phyloP scores from a whole-genome alignment of 2,888 invertebrate species.

The Lasioglossum villosulum region DNA sequence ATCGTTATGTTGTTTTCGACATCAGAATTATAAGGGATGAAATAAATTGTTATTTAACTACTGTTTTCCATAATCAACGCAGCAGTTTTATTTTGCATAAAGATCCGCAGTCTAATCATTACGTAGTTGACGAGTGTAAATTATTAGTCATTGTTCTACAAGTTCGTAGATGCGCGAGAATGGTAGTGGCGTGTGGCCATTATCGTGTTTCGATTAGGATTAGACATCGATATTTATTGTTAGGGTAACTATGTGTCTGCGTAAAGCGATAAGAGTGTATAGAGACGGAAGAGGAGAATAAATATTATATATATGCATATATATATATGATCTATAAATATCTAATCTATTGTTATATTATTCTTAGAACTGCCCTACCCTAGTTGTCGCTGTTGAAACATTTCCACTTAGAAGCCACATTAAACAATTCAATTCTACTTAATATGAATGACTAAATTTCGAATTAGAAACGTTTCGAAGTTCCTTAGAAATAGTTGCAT shows the following conservation, averaged over 20 bases:
- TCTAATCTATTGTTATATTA: background rate
- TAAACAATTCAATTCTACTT: background rate
- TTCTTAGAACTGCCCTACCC: background rate
- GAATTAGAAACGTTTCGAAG: background rate
- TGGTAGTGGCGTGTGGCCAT: background rate
- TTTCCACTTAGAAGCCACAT: background rate
- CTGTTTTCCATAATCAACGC: too few relatives aligned
- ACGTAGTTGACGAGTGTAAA: conserved; percentile 21
- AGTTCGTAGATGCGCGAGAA: conserved; percentile 25
- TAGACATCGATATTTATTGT: conserved; percentile 40
- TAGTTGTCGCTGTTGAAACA: background rate
- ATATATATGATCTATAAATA: conserved; percentile 31
- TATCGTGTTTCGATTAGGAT: conserved; percentile 17
- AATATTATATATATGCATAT: conserved; percentile 42
- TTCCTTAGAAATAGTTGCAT: background rate
- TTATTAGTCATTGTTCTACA: conserved; percentile 38
- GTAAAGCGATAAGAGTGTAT: conserved; percentile 17
- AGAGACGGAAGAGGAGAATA: conserved; percentile 26
- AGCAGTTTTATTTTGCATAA: too few relatives aligned
- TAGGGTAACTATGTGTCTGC: conserved; percentile 42
- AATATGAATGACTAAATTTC: background rate
- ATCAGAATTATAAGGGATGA: too few relatives aligned
- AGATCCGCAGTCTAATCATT: too few relatives aligned
- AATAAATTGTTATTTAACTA: too few relatives aligned
- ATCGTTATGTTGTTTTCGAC: too few relatives aligned